Base-by-base conservation (phyloP, 2,797 vertebrate species). In the Gallinago solitaria region DNA sequence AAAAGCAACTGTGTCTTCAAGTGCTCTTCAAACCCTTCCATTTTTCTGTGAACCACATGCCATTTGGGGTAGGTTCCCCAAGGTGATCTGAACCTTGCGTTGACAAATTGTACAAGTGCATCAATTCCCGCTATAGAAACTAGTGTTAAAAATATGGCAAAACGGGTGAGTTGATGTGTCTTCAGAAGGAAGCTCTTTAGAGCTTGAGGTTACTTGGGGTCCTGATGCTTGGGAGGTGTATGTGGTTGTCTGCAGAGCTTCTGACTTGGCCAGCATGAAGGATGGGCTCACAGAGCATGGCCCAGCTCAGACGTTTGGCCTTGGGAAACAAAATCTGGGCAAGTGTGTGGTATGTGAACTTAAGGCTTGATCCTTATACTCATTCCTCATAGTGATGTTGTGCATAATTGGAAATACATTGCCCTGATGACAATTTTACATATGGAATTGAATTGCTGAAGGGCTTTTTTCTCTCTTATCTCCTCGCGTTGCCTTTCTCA, bases 1-100 rank as follows among this genome's bases (percentile, higher is more conserved):
- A 97, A 96, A 96, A 95, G 43, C 32, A 95, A 67, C 89, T 68
- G 47, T 87, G 53, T 92, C 93, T 95, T 97, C 86, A 73, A 86
- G 89, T 84, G 35, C 61, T 41, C 81, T 95, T 91, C 68, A 91
- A 63, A 86, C 60, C 48, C 14, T 65, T 96, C 78, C 37, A 1
- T 95, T 97, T 93, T 96, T 77, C 85, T 90, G 53, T 5, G 25
- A 82, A 41, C 47, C 17, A 18, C 0, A 0, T 91, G 93, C 88
- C 45, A 8, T 95, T 93, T 86, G 47, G 86, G 84, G 57, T 93
- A 70, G 53, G 79, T 93, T 74, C 41, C 43, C 84, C 48, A 91
- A 61, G 91, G 75, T 53, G 77, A 80, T 70, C n/a, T 37, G 37
- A 39, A 35, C 54, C 45, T 47, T n/a, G 32, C 33, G 61, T 78